Evolutionary conservation across 2,113 vertebrate genomes (phyloP).

Genomic region (Erythrolamprus reginae): DNA sequence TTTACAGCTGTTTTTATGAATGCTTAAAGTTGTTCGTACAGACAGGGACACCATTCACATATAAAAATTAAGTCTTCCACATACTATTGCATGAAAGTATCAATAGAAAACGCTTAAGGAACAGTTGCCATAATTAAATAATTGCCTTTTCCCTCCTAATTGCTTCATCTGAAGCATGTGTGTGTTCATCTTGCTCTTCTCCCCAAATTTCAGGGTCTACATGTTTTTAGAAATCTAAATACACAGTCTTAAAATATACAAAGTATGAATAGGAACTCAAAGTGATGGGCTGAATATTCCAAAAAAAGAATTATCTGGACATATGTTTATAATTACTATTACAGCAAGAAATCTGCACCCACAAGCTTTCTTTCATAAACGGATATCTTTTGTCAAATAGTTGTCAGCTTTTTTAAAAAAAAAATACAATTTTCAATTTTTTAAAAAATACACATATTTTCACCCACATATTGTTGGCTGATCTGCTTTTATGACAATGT

Average conservation of each 20-base stretch:
- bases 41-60: neutral
- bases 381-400: neutral
- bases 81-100: neutral
- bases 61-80: neutral
- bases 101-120: neutral
- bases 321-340: neutral
- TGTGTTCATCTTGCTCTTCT: neutral
- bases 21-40: neutral
- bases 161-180: neutral
- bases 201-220: neutral
- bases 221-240: neutral
- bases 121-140: neutral
- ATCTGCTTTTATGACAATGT: neutral
- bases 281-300: neutral
- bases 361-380: neutral
- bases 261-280: neutral
- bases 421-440: too few relatives aligned
- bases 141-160: neutral
- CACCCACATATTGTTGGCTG: neutral
- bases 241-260: neutral
- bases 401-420: neutral
- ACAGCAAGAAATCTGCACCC: neutral
- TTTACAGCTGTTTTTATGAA: neutral
- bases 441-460: neutral
- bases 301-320: neutral